These are phyloP conservation scores for Papilio machaon DNA, from an alignment of 1,140 invertebrate genomes.

Conservation along the genomic window DNA sequence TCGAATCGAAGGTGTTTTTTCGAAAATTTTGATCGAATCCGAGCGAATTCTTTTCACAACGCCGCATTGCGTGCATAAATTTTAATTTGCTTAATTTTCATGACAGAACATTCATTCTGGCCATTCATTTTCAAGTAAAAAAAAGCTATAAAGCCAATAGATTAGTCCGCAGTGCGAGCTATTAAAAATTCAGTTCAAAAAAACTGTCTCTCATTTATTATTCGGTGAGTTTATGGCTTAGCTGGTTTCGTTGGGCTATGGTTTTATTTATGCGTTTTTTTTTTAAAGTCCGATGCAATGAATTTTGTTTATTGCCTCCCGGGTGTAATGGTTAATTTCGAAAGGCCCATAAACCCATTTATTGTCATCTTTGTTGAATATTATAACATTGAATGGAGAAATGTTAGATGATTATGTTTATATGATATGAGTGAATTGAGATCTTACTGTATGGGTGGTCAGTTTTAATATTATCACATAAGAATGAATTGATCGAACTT, in stretches of 20 bases:
- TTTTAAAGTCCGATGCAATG: conserved; percentile 45
- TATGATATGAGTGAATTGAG: not conserved
- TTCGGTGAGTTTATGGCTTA: conserved; percentile 45
- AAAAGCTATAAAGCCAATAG: conserved; percentile 37
- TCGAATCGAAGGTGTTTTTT: not conserved
- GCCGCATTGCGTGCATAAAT: conserved; percentile 28
- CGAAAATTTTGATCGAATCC: conserved; percentile 14
- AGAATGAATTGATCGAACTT: not conserved
- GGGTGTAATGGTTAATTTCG: conserved; percentile 34
- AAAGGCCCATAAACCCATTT: conserved; percentile 36
- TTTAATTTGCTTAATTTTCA: conserved; percentile 30
- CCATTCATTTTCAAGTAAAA: conserved; percentile 37
- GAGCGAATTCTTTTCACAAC: conserved; percentile 9
- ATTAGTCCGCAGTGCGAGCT: conserved; percentile 40
- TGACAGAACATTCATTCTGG: conserved; percentile 28
- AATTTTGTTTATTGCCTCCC: conserved; percentile 46
- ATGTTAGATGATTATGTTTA: not conserved
- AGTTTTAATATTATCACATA: not conserved
- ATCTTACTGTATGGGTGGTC: not conserved
- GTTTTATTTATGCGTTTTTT: conserved; percentile 40
- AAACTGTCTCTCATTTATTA: conserved; percentile 48
- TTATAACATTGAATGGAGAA: conserved; percentile 15
- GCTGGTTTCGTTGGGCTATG: conserved; percentile 42
- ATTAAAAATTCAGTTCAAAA: conserved; percentile 44
- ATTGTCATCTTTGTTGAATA: conserved; percentile 32